phyloP scores from a whole-genome alignment of 2,113 vertebrate genomes.

The Cettia cetti region DNA sequence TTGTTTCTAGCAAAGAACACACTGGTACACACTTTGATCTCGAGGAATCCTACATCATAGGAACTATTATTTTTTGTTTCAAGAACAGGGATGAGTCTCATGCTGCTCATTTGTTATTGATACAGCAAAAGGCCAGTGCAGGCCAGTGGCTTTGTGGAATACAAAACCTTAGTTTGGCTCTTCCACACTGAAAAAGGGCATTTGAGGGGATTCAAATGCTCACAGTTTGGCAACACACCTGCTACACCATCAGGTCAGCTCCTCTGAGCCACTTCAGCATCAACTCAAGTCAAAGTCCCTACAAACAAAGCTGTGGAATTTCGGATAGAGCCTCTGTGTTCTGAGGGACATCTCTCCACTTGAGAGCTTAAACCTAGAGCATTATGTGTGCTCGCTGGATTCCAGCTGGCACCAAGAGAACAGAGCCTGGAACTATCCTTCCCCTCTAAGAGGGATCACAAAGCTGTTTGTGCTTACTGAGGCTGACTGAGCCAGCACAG shows the following conservation, averaged over 20 bases:
- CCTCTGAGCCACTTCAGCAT: neutral
- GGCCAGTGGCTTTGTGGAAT: neutral
- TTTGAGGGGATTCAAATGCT: neutral
- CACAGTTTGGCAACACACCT: neutral
- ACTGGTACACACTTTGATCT: neutral
- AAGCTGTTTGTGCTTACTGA: neutral
- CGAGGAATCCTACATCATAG: neutral
- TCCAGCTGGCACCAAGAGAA: slow-evolving; percentile 15
- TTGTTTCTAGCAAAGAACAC: neutral
- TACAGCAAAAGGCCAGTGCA: neutral
- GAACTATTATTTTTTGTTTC: neutral
- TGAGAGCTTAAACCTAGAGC: neutral
- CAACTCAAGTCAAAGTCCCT: neutral
- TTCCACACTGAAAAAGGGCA: neutral
- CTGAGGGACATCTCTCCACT: neutral
- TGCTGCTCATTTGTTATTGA: neutral
- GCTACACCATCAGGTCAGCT: neutral
- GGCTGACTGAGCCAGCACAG: slow-evolving; percentile 1
- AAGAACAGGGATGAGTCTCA: neutral
- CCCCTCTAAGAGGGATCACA: neutral
- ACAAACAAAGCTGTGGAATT: neutral
- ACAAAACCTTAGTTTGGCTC: neutral
- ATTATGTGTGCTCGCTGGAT: neutral
- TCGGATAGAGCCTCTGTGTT: neutral
- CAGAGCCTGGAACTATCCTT: neutral